phyloP scores from a whole-genome alignment of 2,797 vertebrate species.

The Apodemus agrarius region DNA sequence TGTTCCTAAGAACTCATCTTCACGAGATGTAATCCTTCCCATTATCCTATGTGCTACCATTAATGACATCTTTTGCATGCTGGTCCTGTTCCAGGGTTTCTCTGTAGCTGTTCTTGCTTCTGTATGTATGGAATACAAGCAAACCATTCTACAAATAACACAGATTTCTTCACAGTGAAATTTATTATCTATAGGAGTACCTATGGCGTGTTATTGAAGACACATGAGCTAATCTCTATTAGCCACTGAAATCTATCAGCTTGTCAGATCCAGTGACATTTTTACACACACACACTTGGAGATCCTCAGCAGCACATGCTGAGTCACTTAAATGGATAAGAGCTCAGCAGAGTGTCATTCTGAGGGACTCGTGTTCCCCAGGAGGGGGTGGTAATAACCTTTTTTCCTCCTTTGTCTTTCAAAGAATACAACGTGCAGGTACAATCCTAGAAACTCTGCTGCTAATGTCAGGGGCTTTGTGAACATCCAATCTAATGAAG shows the following conservation, averaged over 20 bases:
- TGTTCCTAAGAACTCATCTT: neutral
- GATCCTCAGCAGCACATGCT: neutral
- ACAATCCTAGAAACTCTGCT: slow-evolving; percentile 88
- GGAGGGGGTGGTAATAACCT: neutral
- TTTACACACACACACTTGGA: no score
- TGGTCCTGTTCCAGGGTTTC: neutral
- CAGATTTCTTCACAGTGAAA: neutral
- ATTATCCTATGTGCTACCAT: no score
- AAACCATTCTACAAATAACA: neutral
- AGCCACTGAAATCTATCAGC: neutral
- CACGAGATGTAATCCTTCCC: no score
- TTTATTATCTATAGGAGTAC: neutral
- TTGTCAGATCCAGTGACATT: neutral
- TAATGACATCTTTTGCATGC: neutral
- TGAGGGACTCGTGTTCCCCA: neutral
- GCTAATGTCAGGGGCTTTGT: slow-evolving; percentile 94
- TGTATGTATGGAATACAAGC: neutral
- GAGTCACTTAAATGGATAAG: neutral
- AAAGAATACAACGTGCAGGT: slow-evolving; percentile 92
- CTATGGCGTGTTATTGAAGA: neutral
- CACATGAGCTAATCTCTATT: neutral
- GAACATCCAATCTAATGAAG: slow-evolving; percentile 90
- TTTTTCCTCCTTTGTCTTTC: slow-evolving; percentile 65
- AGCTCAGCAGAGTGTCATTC: no score
- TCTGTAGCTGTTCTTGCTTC: neutral